A percentile compares a stretch with the other conserved stretches of the same genome.
Evolutionary conservation across 2,113 vertebrate species (phyloP).

Genomic region (Rallus limicola): DNA sequence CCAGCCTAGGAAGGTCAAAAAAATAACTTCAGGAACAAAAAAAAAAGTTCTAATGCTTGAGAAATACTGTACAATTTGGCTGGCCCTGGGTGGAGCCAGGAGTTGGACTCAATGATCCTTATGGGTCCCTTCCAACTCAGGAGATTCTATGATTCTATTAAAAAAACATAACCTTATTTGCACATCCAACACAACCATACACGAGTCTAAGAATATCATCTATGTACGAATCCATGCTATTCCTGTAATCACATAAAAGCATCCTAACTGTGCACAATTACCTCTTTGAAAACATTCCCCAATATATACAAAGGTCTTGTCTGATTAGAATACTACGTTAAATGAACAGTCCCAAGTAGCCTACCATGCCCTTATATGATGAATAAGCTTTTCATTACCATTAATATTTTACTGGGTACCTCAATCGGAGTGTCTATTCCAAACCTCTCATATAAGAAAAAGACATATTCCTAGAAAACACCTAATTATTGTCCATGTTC

Average conservation of each 20-base stretch:
- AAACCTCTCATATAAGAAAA: background rate
- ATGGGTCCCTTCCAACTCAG: too few relatives aligned
- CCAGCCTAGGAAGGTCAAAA: background rate
- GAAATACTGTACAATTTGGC: background rate
- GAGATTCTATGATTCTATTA: too few relatives aligned
- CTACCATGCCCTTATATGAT: background rate
- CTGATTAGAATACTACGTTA: background rate
- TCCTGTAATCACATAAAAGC: background rate
- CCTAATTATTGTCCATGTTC: background rate
- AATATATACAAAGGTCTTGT: background rate
- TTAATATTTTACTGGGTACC: background rate
- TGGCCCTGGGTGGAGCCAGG: too few relatives aligned
- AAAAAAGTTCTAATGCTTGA: background rate
- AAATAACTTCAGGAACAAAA: background rate
- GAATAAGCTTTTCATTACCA: background rate
- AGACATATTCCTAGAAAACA: background rate
- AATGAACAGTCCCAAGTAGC: background rate
- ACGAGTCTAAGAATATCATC: background rate
- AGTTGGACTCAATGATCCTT: too few relatives aligned
- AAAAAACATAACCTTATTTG: background rate
- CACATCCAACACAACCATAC: background rate
- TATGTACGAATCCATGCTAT: background rate
- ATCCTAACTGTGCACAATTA: background rate
- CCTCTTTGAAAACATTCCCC: background rate
- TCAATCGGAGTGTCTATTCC: background rate